Evolutionary conservation across 2,888 invertebrate species (phyloP).

Genomic region (Drosophila dives): DNA sequence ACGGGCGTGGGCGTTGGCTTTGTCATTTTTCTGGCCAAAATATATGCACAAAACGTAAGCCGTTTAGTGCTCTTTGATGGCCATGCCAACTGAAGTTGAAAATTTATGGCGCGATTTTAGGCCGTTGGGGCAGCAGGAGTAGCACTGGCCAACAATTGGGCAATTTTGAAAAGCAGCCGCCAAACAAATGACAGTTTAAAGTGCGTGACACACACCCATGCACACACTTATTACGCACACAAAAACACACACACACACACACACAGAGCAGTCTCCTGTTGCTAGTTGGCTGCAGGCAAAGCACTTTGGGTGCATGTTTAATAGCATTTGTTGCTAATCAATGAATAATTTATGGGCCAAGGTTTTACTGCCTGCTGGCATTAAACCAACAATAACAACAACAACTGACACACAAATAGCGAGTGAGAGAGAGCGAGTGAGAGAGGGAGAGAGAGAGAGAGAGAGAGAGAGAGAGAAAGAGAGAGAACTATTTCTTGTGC

Average conservation of each 20-base stretch:
- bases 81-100: conserved; percentile 47
- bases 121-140: conserved; percentile 16
- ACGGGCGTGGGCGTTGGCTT: conserved; percentile 16
- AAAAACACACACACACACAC: conserved; percentile 1
- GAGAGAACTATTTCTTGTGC: conserved; percentile 28
- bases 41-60: conserved; percentile 67
- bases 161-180: conserved; percentile 65
- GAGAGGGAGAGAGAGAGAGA: conserved; percentile 18
- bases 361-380: conserved; percentile 59
- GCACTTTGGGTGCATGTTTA: conserved; percentile 77
- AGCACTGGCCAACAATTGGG: conserved; percentile 61
- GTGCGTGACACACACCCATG: conserved; percentile 48
- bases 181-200: conserved; percentile 76
- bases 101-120: conserved; percentile 72
- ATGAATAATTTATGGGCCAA: conserved; percentile 82
- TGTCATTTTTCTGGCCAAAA: conserved; percentile 36
- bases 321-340: conserved; percentile 82
- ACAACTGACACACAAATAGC: conserved; percentile 15
- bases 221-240: conserved; percentile 5
- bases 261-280: conserved; percentile 29
- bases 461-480: conserved; percentile 22
- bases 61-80: conserved; percentile 77
- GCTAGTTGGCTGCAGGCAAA: conserved; percentile 53
- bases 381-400: conserved; percentile 34
- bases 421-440: conserved; percentile 34